Conservation (phyloP, 2,888 invertebrate species). For the Matsumyia berberina region DNA sequence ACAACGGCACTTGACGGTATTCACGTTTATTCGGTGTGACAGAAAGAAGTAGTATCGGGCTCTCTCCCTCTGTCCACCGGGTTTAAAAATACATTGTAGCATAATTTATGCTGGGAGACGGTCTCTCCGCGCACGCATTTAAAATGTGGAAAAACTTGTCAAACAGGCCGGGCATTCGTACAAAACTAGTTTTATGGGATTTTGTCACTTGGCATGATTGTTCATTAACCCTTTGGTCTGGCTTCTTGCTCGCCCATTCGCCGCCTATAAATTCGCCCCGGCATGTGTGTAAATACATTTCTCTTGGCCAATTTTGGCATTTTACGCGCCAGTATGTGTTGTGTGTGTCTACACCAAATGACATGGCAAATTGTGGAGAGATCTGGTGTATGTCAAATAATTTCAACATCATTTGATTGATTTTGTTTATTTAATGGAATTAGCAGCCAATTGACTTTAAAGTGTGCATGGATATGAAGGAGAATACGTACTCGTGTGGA, state of each 20-base stretch:
- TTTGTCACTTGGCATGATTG: slow-evolving; percentile 52
- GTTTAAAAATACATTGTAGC: slow-evolving; percentile 42
- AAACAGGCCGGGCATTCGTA: slow-evolving; percentile 28
- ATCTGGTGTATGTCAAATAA: not conserved
- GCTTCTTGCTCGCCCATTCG: slow-evolving; percentile 23
- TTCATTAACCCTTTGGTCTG: slow-evolving; percentile 64
- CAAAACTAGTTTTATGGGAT: slow-evolving; percentile 25
- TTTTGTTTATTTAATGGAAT: slow-evolving; percentile 14
- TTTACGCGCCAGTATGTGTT: not conserved
- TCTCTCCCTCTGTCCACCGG: not conserved
- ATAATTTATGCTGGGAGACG: slow-evolving; percentile 24
- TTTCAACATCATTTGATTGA: slow-evolving; percentile 15
- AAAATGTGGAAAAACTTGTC: slow-evolving; percentile 37
- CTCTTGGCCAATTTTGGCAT: not conserved
- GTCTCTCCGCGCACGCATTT: slow-evolving; percentile 1
- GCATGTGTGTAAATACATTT: slow-evolving; percentile 27
- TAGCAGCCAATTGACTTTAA: not conserved
- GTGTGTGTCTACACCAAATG: not conserved
- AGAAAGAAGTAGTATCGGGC: not conserved
- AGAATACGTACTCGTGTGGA: not conserved
- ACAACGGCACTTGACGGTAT: slow-evolving; percentile 34
- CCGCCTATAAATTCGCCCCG: slow-evolving; percentile 22
- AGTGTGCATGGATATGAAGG: not conserved
- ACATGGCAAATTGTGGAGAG: slow-evolving; percentile 19
- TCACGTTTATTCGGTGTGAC: slow-evolving; percentile 32